A percentile compares a stretch with the other conserved stretches of the same genome.
These are phyloP conservation scores for Macrophya annulata DNA, from an alignment of 2,888 invertebrate genomes.

Conservation along the genomic window DNA sequence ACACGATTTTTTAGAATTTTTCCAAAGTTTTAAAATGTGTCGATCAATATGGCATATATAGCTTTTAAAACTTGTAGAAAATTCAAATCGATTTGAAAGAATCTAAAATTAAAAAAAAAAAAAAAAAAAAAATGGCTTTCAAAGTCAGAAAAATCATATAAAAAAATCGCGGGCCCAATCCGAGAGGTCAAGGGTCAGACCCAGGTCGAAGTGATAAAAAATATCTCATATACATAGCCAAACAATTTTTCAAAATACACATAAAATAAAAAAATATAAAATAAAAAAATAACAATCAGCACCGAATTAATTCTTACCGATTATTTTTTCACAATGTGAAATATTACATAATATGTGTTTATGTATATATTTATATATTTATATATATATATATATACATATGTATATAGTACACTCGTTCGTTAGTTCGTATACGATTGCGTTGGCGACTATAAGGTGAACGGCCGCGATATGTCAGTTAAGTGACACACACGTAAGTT, in stretches of 20 bases:
- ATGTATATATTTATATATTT: not conserved
- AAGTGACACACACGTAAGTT: slow-evolving; percentile 18
- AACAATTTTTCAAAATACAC: too few relatives aligned
- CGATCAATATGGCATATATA: too few relatives aligned
- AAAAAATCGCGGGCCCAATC: too few relatives aligned
- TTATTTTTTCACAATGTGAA: not conserved
- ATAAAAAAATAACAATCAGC: not conserved
- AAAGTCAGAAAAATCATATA: too few relatives aligned
- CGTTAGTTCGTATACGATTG: not conserved
- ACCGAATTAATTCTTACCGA: not conserved
- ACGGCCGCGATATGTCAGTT: slow-evolving; percentile 43
- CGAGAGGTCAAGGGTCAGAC: not conserved
- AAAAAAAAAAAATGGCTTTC: too few relatives aligned
- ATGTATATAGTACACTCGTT: not conserved
- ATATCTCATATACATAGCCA: not conserved
- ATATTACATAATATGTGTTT: too few relatives aligned
- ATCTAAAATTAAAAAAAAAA: not conserved
- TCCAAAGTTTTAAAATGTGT: too few relatives aligned
- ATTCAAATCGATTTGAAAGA: too few relatives aligned
- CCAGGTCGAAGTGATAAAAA: not conserved
- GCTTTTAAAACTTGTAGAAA: too few relatives aligned
- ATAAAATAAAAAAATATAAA: not conserved
- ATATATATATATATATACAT: not conserved
- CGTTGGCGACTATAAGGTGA: slow-evolving; percentile 36
- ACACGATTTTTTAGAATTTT: too few relatives aligned